Evolutionary conservation across 1,140 invertebrate species (phyloP).

Genomic region (Potamilus streckersoni): DNA sequence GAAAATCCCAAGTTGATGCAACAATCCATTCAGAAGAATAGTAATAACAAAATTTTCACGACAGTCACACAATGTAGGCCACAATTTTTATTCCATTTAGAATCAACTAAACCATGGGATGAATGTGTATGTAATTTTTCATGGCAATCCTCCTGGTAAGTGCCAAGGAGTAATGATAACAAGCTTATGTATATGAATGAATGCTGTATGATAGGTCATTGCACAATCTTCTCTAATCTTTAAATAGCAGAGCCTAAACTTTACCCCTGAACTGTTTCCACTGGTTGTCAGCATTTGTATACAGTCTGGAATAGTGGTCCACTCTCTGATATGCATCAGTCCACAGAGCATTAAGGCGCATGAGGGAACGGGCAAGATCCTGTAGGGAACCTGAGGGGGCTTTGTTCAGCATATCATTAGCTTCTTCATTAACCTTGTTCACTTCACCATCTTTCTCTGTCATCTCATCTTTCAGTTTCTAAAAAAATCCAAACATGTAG

Average conservation of each 20-base stretch:
- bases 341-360: constrained; percentile 59
- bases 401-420: constrained; percentile 53
- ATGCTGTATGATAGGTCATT: too few species aligned
- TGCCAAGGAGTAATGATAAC: too few species aligned
- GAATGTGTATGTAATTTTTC: too few species aligned
- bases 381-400: constrained; percentile 53
- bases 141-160: too few species aligned
- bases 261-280: constrained; percentile 57
- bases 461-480: constrained; percentile 59
- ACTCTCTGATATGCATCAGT: constrained; percentile 53
- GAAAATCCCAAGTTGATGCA: too few species aligned
- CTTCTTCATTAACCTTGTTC: constrained; percentile 48
- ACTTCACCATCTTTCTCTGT: constrained; percentile 47
- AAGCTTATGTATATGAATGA: too few species aligned
- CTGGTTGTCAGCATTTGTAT: constrained; percentile 43
- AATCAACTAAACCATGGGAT: too few species aligned
- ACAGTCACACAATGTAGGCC: too few species aligned
- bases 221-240: too few species aligned
- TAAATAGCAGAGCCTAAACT: neutral
- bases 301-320: constrained; percentile 51
- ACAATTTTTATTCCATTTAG: too few species aligned
- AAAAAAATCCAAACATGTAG: constrained; percentile 5
- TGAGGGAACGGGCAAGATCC: constrained; percentile 57
- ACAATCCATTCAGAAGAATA: too few species aligned
- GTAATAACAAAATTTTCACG: too few species aligned